Conservation (phyloP, 2,888 invertebrate species). For the Endomychus coccineus region DNA sequence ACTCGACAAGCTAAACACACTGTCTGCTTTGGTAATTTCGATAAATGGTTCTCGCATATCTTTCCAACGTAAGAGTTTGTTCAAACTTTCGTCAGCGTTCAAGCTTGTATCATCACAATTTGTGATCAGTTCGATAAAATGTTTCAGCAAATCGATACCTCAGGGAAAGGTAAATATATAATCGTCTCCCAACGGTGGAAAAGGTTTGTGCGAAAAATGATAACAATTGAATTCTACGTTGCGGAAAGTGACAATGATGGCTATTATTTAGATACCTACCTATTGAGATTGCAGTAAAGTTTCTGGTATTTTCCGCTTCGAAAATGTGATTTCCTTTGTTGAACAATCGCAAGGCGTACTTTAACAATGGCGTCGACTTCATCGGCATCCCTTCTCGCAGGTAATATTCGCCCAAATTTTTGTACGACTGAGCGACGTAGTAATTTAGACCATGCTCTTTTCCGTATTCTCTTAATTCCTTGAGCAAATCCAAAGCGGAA, state of each 20-base stretch:
- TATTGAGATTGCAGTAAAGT: slow-evolving; percentile 35
- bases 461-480: slow-evolving; percentile 28
- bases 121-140: slow-evolving; percentile 8
- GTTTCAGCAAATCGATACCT: slow-evolving; percentile 10
- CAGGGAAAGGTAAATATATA: background rate
- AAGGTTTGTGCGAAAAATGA: background rate
- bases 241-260: background rate
- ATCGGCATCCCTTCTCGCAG: slow-evolving; percentile 31
- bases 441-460: slow-evolving; percentile 28
- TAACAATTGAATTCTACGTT: background rate
- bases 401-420: slow-evolving; percentile 38
- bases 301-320: slow-evolving; percentile 32
- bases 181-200: background rate
- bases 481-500: slow-evolving; percentile 29
- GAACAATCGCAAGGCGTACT: slow-evolving; percentile 33
- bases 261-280: slow-evolving; percentile 21
- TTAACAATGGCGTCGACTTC: slow-evolving; percentile 33
- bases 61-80: slow-evolving; percentile 11
- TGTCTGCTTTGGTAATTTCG: slow-evolving; percentile 2
- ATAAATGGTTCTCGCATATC: slow-evolving; percentile 12
- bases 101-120: slow-evolving; percentile 8
- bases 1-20: slow-evolving; percentile 3
- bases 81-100: slow-evolving; percentile 6
- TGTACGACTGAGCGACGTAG: slow-evolving; percentile 35
- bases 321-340: slow-evolving; percentile 24